phyloP scores from a whole-genome alignment of 1,140 invertebrate species.

The Thaumatotibia leucotreta region DNA sequence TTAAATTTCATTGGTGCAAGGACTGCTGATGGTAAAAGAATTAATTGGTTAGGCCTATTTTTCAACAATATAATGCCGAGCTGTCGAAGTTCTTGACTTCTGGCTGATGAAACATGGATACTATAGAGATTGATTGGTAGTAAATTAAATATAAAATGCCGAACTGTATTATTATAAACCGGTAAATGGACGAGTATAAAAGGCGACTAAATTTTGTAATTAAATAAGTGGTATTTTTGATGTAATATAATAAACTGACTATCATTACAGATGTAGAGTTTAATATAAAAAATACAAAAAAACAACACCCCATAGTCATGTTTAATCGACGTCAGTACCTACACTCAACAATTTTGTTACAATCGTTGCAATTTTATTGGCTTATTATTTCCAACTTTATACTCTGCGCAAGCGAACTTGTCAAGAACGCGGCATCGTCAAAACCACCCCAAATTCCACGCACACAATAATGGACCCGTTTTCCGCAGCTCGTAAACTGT shows the following conservation, averaged over 20 bases:
- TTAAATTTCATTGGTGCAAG: slow-evolving; percentile 31
- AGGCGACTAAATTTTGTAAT: too few species aligned
- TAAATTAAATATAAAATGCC: neutral
- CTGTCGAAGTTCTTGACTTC: neutral
- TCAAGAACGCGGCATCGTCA: neutral
- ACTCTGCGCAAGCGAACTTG: neutral
- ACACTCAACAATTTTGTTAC: too few species aligned
- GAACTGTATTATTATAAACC: neutral
- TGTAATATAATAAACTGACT: too few species aligned
- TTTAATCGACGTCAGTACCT: too few species aligned
- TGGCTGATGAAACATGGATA: neutral
- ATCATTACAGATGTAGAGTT: too few species aligned
- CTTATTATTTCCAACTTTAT: neutral
- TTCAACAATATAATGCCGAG: neutral
- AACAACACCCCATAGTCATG: too few species aligned
- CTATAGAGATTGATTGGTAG: too few species aligned
- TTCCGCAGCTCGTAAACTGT: slow-evolving; percentile 51
- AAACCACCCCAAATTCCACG: neutral
- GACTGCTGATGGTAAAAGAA: slow-evolving; percentile 16
- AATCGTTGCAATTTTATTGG: too few species aligned
- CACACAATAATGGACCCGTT: slow-evolving; percentile 36
- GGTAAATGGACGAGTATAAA: too few species aligned
- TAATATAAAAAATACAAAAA: too few species aligned
- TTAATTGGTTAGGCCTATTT: slow-evolving; percentile 21
- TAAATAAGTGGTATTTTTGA: too few species aligned